Base-by-base conservation (phyloP, 2,113 vertebrate genomes). In the Nothoprocta perdicaria region DNA sequence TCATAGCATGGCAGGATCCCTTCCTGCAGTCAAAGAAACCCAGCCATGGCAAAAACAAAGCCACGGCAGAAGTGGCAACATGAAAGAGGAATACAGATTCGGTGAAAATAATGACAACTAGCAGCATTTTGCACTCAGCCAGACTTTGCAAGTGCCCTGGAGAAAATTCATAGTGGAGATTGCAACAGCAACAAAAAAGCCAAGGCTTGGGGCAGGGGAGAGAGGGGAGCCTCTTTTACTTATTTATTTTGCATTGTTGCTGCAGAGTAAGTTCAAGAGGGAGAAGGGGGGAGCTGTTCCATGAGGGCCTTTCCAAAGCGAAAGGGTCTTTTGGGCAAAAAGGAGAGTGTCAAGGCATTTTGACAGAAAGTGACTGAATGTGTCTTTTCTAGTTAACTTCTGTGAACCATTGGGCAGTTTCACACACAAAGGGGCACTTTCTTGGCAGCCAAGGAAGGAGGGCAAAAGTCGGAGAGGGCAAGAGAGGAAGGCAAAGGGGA, bases 391-490 rank as follows among this genome's bases (percentile, higher is more conserved):
- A 74, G 88, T 95, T 96, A 95, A 91, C 66, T 92, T 87, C 88
- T 96, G 93, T 95, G 95, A 97, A 94, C 80, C 88, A 58, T 58
- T 63, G 91, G 85, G 90, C 95, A 94, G 96, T 95, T 93, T 86
- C 1, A 2, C 78, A 85, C 89, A 97, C 95, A 98, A 97, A 97
- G 80, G 80, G 92, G 88, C 94, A 96, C 84, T 98, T 97, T 97
- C 97, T 93, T 88, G 95, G 94, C 82, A 94, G 89, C 84, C 52
- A 76, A 89, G 71, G 78, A 90, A 85, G 16, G 66, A 96, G 94
- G 94, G 79, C 93, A 96, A 84, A 96, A 97, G 97, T 98, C 97
- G 95, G 80, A 91, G 92, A 96, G 94, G 92, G 96, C 95, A 96
- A 69, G 91, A 86, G 90, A 79, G 90, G 83, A 93, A 96, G 88